phyloP scores from a whole-genome alignment of 2,113 vertebrate species.

The Menidia beryllina region DNA sequence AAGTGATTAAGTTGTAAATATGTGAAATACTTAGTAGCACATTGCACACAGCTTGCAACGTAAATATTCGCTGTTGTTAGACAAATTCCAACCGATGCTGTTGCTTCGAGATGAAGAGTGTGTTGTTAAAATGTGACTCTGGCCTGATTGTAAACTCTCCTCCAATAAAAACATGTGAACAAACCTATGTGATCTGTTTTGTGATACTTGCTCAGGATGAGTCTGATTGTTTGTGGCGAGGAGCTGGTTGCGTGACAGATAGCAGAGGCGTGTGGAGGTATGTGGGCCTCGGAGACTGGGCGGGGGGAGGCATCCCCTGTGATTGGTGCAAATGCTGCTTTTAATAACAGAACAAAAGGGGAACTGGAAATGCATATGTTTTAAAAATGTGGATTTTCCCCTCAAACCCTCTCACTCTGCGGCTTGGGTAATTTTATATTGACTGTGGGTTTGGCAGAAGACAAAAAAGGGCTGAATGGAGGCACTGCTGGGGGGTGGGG shows the following conservation, averaged over 20 bases:
- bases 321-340: slow-evolving; percentile 83
- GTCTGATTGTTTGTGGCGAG: slow-evolving; percentile 51
- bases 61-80: slow-evolving; percentile 24
- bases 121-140: slow-evolving; percentile 21
- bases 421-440: slow-evolving; percentile 86
- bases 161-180: slow-evolving; percentile 62
- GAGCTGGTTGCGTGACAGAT: slow-evolving; percentile 68
- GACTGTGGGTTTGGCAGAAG: slow-evolving; percentile 85
- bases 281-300: slow-evolving; percentile 57
- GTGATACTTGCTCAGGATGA: slow-evolving; percentile 38
- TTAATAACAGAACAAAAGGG: slow-evolving; percentile 87
- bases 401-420: slow-evolving; percentile 70
- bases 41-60: slow-evolving; percentile 48
- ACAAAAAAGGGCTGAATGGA: slow-evolving; percentile 77
- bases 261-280: slow-evolving; percentile 75
- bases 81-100: slow-evolving; percentile 37
- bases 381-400: slow-evolving; percentile 80
- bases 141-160: slow-evolving; percentile 50
- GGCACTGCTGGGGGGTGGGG: slow-evolving; percentile 36
- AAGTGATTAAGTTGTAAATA: slow-evolving; percentile 66
- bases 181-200: slow-evolving; percentile 38
- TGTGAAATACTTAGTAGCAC: slow-evolving; percentile 56
- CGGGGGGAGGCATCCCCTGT: slow-evolving; percentile 67
- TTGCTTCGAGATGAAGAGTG: slow-evolving; percentile 17
- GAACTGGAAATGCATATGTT: slow-evolving; percentile 86